These are phyloP conservation scores for Plectrocnemia conspersa DNA, from an alignment of 1,140 invertebrate genomes.

Conservation along the genomic window DNA sequence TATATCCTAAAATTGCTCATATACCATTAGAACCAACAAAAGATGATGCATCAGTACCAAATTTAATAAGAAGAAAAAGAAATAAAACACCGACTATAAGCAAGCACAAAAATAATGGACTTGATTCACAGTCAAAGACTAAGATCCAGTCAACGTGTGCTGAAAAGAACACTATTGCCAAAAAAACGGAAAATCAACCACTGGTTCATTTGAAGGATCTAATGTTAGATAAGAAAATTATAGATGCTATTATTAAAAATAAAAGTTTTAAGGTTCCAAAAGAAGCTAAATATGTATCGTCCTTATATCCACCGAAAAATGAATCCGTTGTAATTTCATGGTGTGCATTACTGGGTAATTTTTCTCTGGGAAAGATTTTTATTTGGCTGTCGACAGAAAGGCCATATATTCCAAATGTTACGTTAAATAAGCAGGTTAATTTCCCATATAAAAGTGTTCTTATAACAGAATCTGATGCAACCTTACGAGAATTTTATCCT, in stretches of 20 bases:
- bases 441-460: not conserved
- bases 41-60: not conserved
- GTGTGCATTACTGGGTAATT: not conserved
- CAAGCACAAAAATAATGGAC: not conserved
- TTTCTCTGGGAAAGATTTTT: not conserved
- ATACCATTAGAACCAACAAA: too few species aligned
- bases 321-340: not conserved
- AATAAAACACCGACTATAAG: not conserved
- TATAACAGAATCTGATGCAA: not conserved
- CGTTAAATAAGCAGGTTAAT: not conserved
- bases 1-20: not conserved
- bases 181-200: not conserved
- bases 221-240: not conserved
- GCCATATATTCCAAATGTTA: conserved; percentile 3
- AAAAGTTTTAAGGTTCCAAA: too few species aligned
- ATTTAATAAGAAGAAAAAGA: too few species aligned
- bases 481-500: too few species aligned
- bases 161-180: not conserved
- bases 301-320: not conserved
- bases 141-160: not conserved
- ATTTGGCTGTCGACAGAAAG: conserved; percentile 1
- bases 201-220: too few species aligned
- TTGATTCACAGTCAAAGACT: not conserved
- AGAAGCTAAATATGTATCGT: too few species aligned
- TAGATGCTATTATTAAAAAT: not conserved